Base-by-base conservation (phyloP, 2,797 vertebrate species). In the Mormyrops attenuatus region DNA sequence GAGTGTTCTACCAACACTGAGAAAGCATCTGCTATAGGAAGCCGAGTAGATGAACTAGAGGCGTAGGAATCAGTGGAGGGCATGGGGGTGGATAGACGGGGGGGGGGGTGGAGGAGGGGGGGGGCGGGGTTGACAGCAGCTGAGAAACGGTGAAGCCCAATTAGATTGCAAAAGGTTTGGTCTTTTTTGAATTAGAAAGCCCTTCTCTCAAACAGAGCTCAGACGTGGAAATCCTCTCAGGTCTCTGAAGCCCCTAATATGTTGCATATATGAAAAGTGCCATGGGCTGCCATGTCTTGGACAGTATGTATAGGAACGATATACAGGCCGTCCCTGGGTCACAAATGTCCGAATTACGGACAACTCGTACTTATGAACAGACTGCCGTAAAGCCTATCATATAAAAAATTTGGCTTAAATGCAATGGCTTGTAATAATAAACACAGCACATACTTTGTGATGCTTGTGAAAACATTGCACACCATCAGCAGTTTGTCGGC, bases 81-180 rank as follows among this genome's bases (percentile, higher is more conserved):
- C 53, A 34, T 26, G 49, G 52, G 52, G 13, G 44, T 17, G 41
- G 82, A 30, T 30, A 30, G 26, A 5, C n/a, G n/a, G n/a, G n/a
- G 4, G 44, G 60, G 84, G 20, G 60, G 47, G 30, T 3, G 57
- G n/a, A 22, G 50, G 22, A 34, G 22, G 22, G 22, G 26, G 26
- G 44, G 26, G 26, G n/a, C 11, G 15, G 44, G 41, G 17, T 30
- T 15, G 53, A 53, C 15, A 15, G 26, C 20, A 34, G 30, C 9
- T 88, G 34, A 82, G 50, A 60, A 77, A 88, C 34, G 9, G 44
- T 52, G 9, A n/a, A 26, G 53, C 38, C 38, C 38, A 85, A 66
- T 63, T 7, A 57, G 49, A n/a, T 26, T 88, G 84, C 13, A 63
- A 87, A 89, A 60, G 89, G 60, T 50, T 89, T 88, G 52, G 85